phyloP scores from a whole-genome alignment of 2,113 vertebrate genomes.

The Benthochromis sp. region DNA sequence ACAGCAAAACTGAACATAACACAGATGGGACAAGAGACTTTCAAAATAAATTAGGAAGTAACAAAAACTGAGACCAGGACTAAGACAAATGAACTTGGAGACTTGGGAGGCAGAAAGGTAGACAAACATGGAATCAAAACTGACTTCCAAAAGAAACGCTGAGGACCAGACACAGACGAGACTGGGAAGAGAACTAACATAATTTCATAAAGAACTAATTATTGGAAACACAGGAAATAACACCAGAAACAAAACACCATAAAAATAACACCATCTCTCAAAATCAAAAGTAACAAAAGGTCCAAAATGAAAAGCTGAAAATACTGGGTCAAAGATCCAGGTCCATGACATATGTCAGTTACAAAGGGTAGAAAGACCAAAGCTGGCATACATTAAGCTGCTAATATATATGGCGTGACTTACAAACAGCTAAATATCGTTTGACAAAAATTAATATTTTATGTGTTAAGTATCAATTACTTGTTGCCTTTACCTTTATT shows the following conservation, averaged over 20 bases:
- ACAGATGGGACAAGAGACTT: background rate
- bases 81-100: background rate
- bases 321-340: background rate
- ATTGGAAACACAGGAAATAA: background rate
- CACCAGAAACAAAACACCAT: background rate
- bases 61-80: background rate
- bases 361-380: background rate
- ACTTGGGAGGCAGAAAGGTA: background rate
- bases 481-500: background rate
- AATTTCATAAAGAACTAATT: background rate
- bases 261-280: background rate
- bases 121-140: background rate
- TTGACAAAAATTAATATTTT: fast-evolving
- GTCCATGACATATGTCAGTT: background rate
- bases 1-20: background rate
- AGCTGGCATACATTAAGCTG: background rate
- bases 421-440: background rate
- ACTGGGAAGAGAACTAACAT: background rate
- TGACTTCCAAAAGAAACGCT: background rate
- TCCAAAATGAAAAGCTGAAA: background rate
- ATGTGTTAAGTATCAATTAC: background rate
- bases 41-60: background rate
- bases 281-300: background rate
- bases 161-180: background rate
- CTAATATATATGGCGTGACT: background rate